These are phyloP conservation scores for Lipotes vexillifer DNA, from an alignment of 2,113 vertebrate species.

Conservation along the genomic window DNA sequence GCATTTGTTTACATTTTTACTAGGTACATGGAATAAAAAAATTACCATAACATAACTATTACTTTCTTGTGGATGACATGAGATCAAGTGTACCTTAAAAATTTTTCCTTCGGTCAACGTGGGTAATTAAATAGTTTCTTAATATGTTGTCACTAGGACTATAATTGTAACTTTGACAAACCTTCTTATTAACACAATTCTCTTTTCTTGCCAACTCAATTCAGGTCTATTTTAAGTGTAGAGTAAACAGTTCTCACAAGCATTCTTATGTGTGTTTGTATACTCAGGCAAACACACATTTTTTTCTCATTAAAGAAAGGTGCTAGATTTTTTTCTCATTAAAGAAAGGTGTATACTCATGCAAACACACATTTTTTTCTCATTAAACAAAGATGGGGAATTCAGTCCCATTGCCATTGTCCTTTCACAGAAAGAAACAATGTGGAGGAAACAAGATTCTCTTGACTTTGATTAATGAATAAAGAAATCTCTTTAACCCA, in stretches of 20 bases:
- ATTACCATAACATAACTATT: not conserved
- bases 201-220: slow-evolving; percentile 14
- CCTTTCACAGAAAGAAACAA: slow-evolving; percentile 47
- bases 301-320: slow-evolving; percentile 27
- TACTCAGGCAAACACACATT: not conserved
- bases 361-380: not conserved
- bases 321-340: not conserved
- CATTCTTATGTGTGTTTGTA: not conserved
- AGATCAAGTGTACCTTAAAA: not conserved
- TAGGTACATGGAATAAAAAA: not conserved
- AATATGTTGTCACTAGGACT: not conserved
- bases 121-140: slow-evolving; percentile 15
- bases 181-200: not conserved
- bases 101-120: not conserved
- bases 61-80: not conserved
- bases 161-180: not conserved
- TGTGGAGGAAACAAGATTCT: slow-evolving; percentile 22
- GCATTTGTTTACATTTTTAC: not conserved
- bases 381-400: slow-evolving; percentile 25
- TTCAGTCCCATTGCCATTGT: slow-evolving; percentile 3
- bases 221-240: not conserved
- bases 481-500: slow-evolving; percentile 17
- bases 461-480: slow-evolving; percentile 53
- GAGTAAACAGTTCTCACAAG: not conserved
- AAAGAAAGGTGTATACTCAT: slow-evolving; percentile 21